A percentile compares a stretch with the other conserved stretches of the same genome.
Evolutionary conservation across 1,140 invertebrate genomes (phyloP).

Genomic region (Zaprionus gabonicus): DNA sequence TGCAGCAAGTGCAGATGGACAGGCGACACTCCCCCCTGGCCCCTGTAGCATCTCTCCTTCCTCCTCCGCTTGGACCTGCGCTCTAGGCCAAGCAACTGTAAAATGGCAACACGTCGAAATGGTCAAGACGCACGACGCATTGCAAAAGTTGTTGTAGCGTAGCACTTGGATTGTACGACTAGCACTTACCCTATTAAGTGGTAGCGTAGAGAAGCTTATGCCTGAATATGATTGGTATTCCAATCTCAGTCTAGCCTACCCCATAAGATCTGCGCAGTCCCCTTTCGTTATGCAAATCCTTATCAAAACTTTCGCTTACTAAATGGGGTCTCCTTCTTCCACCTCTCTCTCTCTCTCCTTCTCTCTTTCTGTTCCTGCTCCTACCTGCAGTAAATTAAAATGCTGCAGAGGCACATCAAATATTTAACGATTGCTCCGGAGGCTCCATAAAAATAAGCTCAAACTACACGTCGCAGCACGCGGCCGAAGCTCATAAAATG

Average conservation of each 20-base stretch:
- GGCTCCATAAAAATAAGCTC: slow-evolving; percentile 49
- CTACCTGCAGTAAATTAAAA: slow-evolving; percentile 58
- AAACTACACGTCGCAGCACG: slow-evolving; percentile 23
- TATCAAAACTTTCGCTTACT: slow-evolving; percentile 39
- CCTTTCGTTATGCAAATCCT: slow-evolving; percentile 49
- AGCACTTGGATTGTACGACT: background rate
- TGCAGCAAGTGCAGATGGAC: slow-evolving; percentile 53
- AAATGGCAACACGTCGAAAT: slow-evolving; percentile 48
- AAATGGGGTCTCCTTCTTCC: background rate
- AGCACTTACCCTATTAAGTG: background rate
- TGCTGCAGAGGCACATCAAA: slow-evolving; percentile 60
- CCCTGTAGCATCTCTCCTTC: background rate
- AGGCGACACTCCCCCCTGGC: slow-evolving; percentile 23
- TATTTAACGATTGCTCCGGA: slow-evolving; percentile 45
- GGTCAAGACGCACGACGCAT: slow-evolving; percentile 8
- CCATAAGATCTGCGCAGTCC: background rate
- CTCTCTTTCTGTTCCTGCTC: background rate
- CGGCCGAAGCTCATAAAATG: slow-evolving; percentile 48
- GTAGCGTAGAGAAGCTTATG: background rate
- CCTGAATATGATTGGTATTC: no score
- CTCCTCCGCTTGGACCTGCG: slow-evolving; percentile 6
- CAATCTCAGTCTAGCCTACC: background rate
- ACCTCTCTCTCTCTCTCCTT: background rate
- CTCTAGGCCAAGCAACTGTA: slow-evolving; percentile 74
- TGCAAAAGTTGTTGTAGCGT: background rate